Conservation (phyloP, 2,113 vertebrate species). For the Suricata suricatta region DNA sequence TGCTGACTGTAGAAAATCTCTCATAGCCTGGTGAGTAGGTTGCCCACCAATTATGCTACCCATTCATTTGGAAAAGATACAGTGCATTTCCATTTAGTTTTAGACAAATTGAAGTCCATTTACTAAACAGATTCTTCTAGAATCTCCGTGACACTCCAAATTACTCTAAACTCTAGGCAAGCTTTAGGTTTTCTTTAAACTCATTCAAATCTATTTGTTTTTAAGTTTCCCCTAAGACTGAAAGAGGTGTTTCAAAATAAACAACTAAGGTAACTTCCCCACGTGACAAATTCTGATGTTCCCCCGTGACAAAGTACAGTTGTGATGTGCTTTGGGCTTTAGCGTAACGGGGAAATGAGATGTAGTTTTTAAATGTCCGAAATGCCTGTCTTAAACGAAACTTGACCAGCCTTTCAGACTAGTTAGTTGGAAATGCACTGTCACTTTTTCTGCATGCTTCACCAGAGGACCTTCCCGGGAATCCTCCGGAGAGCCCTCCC, state of each 20-base stretch:
- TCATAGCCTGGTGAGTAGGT: slow-evolving; percentile 95
- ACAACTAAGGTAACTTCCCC: slow-evolving; percentile 7
- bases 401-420: neutral
- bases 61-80: slow-evolving; percentile 79
- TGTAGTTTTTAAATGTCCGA: neutral
- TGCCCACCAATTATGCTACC: slow-evolving; percentile 77
- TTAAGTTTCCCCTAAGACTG: slow-evolving; percentile 4
- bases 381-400: neutral
- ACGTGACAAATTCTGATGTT: slow-evolving; percentile 30
- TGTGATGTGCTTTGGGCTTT: slow-evolving; percentile 45
- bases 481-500: slow-evolving; percentile 1
- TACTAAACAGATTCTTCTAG: neutral
- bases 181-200: neutral
- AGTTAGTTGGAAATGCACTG: slow-evolving; percentile 86
- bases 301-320: slow-evolving; percentile 30
- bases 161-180: slow-evolving; percentile 1
- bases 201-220: slow-evolving; percentile 31
- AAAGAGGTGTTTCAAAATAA: slow-evolving; percentile 48
- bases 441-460: slow-evolving; percentile 83
- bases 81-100: slow-evolving; percentile 88
- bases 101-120: slow-evolving; percentile 35
- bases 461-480: slow-evolving; percentile 69
- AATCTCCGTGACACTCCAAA: slow-evolving; percentile 43
- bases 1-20: slow-evolving; percentile 96
- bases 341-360: neutral